A percentile compares a stretch with the other conserved stretches of the same genome.
phyloP scores from a whole-genome alignment of 2,797 vertebrate genomes.

The Dryobates pubescens region DNA sequence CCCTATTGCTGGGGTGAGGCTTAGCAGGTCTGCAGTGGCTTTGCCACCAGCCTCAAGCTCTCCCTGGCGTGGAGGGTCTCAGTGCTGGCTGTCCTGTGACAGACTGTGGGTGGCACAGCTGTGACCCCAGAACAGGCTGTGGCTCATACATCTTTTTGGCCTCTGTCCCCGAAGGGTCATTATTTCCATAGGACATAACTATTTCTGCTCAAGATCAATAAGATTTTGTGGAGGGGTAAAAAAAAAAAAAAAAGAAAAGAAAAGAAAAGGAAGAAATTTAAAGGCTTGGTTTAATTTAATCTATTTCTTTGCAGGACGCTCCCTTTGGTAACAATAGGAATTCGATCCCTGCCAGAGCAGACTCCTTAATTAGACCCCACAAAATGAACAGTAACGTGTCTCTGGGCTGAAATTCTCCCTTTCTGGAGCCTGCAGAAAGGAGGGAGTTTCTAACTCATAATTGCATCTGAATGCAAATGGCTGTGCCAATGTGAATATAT shows the following conservation, averaged over 20 bases:
- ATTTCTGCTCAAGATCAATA: conserved; percentile 61
- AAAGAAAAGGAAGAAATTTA: conserved; percentile 29
- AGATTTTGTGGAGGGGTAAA: conserved; percentile 17
- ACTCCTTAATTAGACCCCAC: conserved; percentile 78
- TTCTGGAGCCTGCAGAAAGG: conserved; percentile 69
- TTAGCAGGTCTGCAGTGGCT: neutral
- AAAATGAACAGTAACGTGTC: conserved; percentile 76
- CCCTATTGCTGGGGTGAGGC: neutral
- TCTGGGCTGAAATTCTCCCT: conserved; percentile 76
- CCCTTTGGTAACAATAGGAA: conserved; percentile 73
- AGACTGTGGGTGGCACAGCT: neutral
- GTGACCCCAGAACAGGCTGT: neutral
- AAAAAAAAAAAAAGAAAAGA: too few relatives aligned
- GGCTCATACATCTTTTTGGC: neutral
- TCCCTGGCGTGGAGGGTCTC: accelerated
- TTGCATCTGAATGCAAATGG: conserved; percentile 78
- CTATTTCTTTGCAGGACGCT: conserved; percentile 67
- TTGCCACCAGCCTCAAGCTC: neutral
- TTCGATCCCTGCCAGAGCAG: conserved; percentile 74
- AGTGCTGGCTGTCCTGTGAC: neutral
- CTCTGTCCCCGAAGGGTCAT: neutral
- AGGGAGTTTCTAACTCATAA: conserved; percentile 76
- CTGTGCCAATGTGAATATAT: conserved; percentile 75
- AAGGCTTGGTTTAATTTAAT: conserved; percentile 60
- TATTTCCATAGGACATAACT: conserved; percentile 47